Evolutionary conservation across 2,797 vertebrate species (phyloP), one percentile per base, ranked within the genome.

Genomic region (Taeniopygia guttata): DNA sequence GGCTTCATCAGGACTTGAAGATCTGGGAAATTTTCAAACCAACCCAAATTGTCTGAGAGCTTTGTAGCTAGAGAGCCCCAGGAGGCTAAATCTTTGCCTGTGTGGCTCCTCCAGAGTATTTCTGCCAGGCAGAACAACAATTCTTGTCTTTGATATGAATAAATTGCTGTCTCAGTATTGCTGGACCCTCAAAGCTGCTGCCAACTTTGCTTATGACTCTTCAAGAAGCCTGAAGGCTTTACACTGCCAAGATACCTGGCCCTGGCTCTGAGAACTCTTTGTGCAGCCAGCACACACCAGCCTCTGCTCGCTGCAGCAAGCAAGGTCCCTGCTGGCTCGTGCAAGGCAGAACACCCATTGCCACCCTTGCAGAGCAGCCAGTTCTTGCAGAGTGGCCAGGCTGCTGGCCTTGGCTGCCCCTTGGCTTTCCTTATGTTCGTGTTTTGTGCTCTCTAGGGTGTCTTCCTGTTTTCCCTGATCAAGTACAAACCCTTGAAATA

Each of bases 381-480:
- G 42, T 13, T 32, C 23, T 13, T 51, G 59, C 51, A 77, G 45
- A 9, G 13, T 45, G 36, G 5, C 30, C 51, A 25, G 60, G 16
- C 27, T 87, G 30, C 34, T 7, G 0, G 2, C 11, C 16, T 72
- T 64, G 25, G 16, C 34, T 85, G 38, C 20, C 38, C 38, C 51
- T 73, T 64, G 49, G 9, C 32, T 54, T 60, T 74, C n/a, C 38
- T 59, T 48, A 52, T 29, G 22, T 72, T 49, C 75, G 10, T 88
- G 58, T 94, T 94, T 81, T 83, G 26, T 86, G 18, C 52, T 93
- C 72, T 78, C 42, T 73, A 98, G 98, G 98, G 97, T 0, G 96
- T 97, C 11, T 98, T 98, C 97, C 72, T 98, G 56, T 98, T 98
- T 94, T 98, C 98, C 40, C 78, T 98, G 88, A 98, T 97, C 95